Percentiles rank a stretch among this genome's conserved stretches.
These are phyloP conservation scores for Branchipolynoe longqiensis DNA, from an alignment of 2,888 invertebrate species.

Conservation along the genomic window DNA sequence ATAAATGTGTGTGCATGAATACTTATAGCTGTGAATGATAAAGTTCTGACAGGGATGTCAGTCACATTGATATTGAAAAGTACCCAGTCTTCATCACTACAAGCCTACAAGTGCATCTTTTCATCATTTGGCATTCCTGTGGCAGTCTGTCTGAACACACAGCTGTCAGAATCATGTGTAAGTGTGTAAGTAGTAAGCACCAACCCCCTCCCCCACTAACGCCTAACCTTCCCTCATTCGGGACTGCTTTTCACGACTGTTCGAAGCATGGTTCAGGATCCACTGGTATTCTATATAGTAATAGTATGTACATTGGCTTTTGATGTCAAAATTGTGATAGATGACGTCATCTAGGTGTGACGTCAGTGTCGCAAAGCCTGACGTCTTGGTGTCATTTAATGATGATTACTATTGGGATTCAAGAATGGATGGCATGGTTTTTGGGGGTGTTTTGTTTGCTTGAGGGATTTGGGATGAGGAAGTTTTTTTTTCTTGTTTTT, in stretches of 20 bases:
- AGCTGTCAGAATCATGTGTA: background rate
- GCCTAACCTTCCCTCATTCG: background rate
- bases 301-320: background rate
- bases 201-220: too few relatives aligned
- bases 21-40: too few relatives aligned
- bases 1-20: too few relatives aligned
- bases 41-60: too few relatives aligned
- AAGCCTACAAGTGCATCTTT: background rate
- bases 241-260: background rate
- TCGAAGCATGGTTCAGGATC: too few relatives aligned
- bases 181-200: background rate
- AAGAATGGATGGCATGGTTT: background rate
- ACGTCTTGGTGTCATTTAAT: conserved; percentile 3
- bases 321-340: background rate
- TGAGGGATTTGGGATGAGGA: too few relatives aligned
- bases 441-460: too few relatives aligned
- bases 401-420: conserved; percentile 39
- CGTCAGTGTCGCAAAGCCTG: background rate
- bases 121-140: background rate
- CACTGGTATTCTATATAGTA: too few relatives aligned
- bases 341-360: background rate
- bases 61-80: conserved; percentile 21
- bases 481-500: too few relatives aligned
- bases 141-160: background rate
- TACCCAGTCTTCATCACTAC: background rate